Conservation (phyloP, 2,797 vertebrate species). For the Hippocampus kuda region DNA sequence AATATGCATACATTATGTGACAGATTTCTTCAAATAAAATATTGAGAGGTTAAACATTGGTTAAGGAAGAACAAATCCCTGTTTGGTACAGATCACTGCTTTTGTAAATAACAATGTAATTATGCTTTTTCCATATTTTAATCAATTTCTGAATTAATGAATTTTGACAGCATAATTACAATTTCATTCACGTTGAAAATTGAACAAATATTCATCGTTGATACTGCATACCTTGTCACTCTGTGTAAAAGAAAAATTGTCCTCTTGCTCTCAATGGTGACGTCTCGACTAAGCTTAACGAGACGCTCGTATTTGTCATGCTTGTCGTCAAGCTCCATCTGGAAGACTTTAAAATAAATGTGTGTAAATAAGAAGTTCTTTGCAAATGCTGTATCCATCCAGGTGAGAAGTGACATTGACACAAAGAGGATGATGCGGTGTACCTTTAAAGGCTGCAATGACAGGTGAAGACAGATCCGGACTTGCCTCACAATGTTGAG, state of each 20-base stretch:
- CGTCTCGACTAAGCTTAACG: slow-evolving; percentile 89
- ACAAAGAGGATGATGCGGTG: background rate
- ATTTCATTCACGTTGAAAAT: background rate
- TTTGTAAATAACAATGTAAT: no score
- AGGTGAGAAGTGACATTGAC: background rate
- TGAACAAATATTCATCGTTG: background rate
- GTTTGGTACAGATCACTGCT: no score
- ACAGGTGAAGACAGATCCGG: slow-evolving; percentile 68
- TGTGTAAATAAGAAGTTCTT: background rate
- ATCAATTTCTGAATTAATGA: no score
- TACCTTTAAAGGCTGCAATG: slow-evolving; percentile 78
- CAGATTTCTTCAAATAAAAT: no score
- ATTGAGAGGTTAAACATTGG: no score
- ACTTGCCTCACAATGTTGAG: slow-evolving; percentile 58
- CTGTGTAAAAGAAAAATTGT: slow-evolving; percentile 92
- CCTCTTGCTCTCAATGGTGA: slow-evolving; percentile 97
- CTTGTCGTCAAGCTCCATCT: slow-evolving; percentile 86
- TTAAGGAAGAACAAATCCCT: no score
- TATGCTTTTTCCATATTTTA: no score
- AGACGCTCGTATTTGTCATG: slow-evolving; percentile 93
- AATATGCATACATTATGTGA: no score
- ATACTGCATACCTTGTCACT: slow-evolving; percentile 76
- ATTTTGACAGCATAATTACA: background rate
- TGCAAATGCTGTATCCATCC: background rate
- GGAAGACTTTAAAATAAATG: slow-evolving; percentile 71